Conservation (phyloP, 2,797 vertebrate genomes). For the Phalanger gymnotis region DNA sequence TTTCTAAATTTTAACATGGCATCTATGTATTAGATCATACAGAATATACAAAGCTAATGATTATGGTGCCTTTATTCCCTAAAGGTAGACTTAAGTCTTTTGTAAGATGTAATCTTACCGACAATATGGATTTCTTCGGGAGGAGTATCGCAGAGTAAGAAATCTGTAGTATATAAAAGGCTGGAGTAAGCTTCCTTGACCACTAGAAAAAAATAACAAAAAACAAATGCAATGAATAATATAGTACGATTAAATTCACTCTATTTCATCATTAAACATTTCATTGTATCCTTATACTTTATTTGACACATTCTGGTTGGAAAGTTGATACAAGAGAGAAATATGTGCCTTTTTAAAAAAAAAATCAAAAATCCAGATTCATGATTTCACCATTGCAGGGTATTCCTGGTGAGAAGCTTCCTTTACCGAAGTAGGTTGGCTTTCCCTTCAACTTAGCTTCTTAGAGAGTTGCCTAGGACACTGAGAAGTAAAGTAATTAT, state of each 20-base stretch:
- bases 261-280: not conserved
- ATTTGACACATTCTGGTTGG: slow-evolving; percentile 21
- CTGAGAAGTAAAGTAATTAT: too few species aligned
- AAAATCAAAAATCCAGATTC: too few species aligned
- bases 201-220: slow-evolving; percentile 85
- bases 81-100: not conserved
- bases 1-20: slow-evolving; percentile 51
- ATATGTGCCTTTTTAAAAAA: not conserved
- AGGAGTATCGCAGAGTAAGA: slow-evolving; percentile 97
- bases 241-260: not conserved
- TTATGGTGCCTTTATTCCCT: not conserved
- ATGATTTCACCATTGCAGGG: too few species aligned
- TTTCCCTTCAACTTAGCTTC: too few species aligned
- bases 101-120: slow-evolving; percentile 87
- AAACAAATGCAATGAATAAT: slow-evolving; percentile 66
- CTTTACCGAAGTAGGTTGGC: too few species aligned
- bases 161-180: slow-evolving; percentile 99
- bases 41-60: slow-evolving; percentile 19
- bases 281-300: slow-evolving; percentile 34
- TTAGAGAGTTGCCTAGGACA: too few species aligned
- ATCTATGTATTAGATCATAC: slow-evolving; percentile 31
- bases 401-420: too few species aligned
- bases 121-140: slow-evolving; percentile 98
- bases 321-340: not conserved
- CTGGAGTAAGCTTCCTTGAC: slow-evolving; percentile 96